Evolutionary conservation across 2,113 vertebrate genomes (phyloP).

Genomic region (Rhinolophus sinicus): DNA sequence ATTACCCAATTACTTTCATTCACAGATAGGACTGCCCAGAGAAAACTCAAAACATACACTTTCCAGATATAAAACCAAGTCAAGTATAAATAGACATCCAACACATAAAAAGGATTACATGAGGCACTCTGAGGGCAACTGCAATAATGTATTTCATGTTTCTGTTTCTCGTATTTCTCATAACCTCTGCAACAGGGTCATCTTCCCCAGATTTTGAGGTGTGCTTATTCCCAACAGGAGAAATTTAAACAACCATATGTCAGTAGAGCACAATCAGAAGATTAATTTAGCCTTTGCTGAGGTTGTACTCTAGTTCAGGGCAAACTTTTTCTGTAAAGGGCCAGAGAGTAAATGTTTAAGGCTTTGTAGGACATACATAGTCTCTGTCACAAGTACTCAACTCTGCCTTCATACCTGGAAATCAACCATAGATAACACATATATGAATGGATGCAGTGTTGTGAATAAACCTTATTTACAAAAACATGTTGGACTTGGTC

Average conservation of each 20-base stretch:
- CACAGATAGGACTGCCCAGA: background rate
- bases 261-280: background rate
- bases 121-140: background rate
- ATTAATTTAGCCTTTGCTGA: background rate
- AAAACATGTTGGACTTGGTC: background rate
- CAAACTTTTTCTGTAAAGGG: background rate
- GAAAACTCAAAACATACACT: background rate
- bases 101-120: background rate
- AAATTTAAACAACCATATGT: background rate
- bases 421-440: background rate
- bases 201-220: background rate
- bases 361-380: background rate
- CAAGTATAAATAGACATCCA: background rate
- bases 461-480: constrained; percentile 43
- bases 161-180: background rate
- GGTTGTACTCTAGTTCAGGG: background rate
- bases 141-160: background rate
- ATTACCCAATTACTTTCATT: background rate
- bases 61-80: constrained; percentile 34
- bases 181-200: background rate
- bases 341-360: background rate
- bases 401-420: constrained; percentile 13
- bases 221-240: background rate
- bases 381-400: background rate
- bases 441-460: background rate